These are phyloP conservation scores for Mesoligia furuncula DNA, from an alignment of 2,888 invertebrate genomes.

Conservation along the genomic window DNA sequence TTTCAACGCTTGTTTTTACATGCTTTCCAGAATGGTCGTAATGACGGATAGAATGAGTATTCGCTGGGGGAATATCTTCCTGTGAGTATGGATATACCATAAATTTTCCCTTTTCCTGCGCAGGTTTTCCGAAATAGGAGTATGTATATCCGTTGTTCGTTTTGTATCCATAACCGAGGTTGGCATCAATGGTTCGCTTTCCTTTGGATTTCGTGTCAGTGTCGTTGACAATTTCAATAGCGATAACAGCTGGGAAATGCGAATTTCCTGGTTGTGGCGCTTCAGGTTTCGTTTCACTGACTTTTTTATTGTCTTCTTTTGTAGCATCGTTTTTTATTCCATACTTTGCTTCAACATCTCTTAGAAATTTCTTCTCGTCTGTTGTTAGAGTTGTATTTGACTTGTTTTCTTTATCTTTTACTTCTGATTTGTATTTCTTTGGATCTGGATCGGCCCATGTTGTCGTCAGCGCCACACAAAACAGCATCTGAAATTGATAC, in stretches of 20 bases:
- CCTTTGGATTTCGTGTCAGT: slow-evolving; percentile 88
- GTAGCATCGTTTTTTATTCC: slow-evolving; percentile 80
- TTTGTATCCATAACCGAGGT: slow-evolving; percentile 93
- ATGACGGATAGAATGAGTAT: slow-evolving; percentile 53
- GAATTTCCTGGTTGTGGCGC: slow-evolving; percentile 64
- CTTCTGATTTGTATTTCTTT: slow-evolving; percentile 83
- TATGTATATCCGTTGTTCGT: slow-evolving; percentile 89
- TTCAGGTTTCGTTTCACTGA: slow-evolving; percentile 61
- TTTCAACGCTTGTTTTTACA: slow-evolving; percentile 85
- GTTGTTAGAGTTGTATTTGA: slow-evolving; percentile 79
- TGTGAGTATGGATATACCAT: slow-evolving; percentile 93
- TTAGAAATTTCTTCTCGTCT: slow-evolving; percentile 85
- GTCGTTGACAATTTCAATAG: slow-evolving; percentile 91
- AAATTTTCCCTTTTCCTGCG: slow-evolving; percentile 89
- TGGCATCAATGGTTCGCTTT: slow-evolving; percentile 94
- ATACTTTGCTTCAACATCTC: slow-evolving; percentile 88
- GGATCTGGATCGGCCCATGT: slow-evolving; percentile 83
- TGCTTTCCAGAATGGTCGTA: slow-evolving; percentile 70
- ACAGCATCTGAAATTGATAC: slow-evolving; percentile 82
- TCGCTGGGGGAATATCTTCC: slow-evolving; percentile 89
- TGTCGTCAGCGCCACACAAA: slow-evolving; percentile 74
- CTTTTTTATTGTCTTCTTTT: slow-evolving; percentile 70
- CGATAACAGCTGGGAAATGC: slow-evolving; percentile 90
- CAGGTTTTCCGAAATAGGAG: slow-evolving; percentile 86
- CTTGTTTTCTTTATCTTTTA: slow-evolving; percentile 76